Evolutionary conservation across 2,113 vertebrate genomes (phyloP).

Genomic region (Lynx canadensis): DNA sequence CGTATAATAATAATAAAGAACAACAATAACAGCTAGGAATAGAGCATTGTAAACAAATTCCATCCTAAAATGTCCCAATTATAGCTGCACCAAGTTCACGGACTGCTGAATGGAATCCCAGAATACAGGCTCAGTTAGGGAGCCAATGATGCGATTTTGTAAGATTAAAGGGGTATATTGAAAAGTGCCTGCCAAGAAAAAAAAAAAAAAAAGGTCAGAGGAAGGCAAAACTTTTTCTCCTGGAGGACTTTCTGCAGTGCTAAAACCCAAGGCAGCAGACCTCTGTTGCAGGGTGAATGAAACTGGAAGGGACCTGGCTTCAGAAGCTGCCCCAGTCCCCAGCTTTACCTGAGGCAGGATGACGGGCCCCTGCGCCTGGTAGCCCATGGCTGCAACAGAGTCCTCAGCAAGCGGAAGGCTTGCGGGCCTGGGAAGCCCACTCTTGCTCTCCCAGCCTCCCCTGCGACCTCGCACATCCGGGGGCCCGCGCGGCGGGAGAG

Average conservation of each 20-base stretch:
- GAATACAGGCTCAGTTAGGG: neutral
- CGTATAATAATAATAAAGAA: neutral
- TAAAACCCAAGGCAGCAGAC: neutral
- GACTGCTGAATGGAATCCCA: neutral
- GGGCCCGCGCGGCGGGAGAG: rapidly evolving
- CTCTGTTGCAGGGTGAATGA: neutral
- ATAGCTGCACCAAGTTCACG: neutral
- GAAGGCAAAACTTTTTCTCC: neutral
- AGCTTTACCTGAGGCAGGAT: conserved; percentile 53
- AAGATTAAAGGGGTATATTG: neutral
- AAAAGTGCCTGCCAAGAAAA: neutral
- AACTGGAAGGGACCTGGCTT: neutral
- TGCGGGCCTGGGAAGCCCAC: rapidly evolving
- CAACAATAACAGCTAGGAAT: neutral
- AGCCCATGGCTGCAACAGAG: conserved; percentile 40
- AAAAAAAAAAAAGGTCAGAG: neutral
- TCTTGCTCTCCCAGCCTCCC: neutral
- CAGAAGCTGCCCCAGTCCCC: neutral
- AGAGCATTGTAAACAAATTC: neutral
- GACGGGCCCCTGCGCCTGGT: neutral
- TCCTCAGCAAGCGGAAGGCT: neutral
- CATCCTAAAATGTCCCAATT: neutral
- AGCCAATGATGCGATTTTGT: neutral
- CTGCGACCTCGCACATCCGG: neutral
- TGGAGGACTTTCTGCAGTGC: neutral